phyloP scores from a whole-genome alignment of 2,797 vertebrate species.

The Masticophis lateralis region DNA sequence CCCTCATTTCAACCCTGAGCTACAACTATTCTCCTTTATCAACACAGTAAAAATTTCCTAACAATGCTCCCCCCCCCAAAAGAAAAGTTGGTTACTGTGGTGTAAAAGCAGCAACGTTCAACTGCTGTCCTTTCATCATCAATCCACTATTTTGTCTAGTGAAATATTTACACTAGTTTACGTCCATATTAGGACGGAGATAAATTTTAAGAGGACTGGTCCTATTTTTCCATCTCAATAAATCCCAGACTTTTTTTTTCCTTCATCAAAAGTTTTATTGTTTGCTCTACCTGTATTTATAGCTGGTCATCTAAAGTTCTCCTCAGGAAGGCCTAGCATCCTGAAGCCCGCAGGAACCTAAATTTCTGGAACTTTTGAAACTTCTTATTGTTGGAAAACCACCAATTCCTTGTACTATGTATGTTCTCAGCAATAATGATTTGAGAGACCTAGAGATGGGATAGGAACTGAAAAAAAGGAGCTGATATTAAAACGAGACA shows the following conservation, averaged over 20 bases:
- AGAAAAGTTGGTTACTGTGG: not conserved
- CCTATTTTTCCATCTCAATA: not conserved
- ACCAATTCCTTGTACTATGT: not conserved
- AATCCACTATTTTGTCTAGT: not conserved
- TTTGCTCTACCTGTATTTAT: not conserved
- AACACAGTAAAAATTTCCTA: not conserved
- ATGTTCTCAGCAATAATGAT: not conserved
- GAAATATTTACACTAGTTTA: not conserved
- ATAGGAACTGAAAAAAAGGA: conserved; percentile 9
- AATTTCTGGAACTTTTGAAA: not conserved
- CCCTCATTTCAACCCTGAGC: not conserved
- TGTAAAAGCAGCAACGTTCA: not conserved
- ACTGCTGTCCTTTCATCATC: not conserved
- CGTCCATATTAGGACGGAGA: not conserved
- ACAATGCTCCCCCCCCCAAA: not conserved
- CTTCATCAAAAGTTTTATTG: not conserved
- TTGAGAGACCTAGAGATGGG: conserved; percentile 9
- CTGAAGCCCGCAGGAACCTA: too few species aligned
- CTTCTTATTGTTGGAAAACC: not conserved
- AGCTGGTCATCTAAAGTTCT: too few species aligned
- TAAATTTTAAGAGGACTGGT: not conserved
- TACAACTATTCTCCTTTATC: not conserved
- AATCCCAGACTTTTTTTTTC: not conserved
- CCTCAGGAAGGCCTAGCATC: too few species aligned
- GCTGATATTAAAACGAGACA: conserved; percentile 12